A percentile compares a stretch with the other conserved stretches of the same genome.
These are phyloP conservation scores for Drosophila rhopaloa DNA, from an alignment of 1,140 invertebrate species.

Conservation along the genomic window DNA sequence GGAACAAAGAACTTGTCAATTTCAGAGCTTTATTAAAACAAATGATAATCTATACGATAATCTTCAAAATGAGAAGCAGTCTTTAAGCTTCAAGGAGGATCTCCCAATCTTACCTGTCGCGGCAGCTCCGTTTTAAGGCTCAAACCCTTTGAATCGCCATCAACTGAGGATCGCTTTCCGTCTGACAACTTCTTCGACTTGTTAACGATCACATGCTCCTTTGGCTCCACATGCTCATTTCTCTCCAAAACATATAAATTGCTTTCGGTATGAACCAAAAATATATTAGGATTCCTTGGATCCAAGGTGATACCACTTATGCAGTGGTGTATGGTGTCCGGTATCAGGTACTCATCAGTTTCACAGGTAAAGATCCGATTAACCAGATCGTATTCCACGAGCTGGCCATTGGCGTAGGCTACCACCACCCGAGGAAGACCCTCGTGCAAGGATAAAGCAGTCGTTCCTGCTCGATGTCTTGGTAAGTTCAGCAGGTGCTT, in stretches of 20 bases:
- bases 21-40: no score
- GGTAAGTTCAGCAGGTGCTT: constrained; percentile 87
- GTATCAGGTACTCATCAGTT: constrained; percentile 62
- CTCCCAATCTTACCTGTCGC: constrained; percentile 26
- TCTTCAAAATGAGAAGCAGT: no score
- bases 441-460: constrained; percentile 88
- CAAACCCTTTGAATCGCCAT: neutral
- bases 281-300: constrained; percentile 86
- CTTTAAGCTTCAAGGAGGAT: neutral
- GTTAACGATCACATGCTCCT: neutral
- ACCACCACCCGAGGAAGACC: constrained; percentile 86
- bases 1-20: no score
- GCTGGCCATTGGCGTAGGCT: constrained; percentile 90
- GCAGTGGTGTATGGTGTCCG: constrained; percentile 58
- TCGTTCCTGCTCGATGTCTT: constrained; percentile 87
- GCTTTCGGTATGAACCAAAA: constrained; percentile 88
- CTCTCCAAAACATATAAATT: constrained; percentile 87
- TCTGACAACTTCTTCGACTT: constrained; percentile 33
- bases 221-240: neutral
- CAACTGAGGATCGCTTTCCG: neutral
- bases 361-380: constrained; percentile 86
- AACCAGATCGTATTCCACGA: constrained; percentile 89
- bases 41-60: no score
- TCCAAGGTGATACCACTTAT: constrained; percentile 87
- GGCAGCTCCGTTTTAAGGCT: constrained; percentile 7